Evolutionary conservation across 1,140 invertebrate genomes (phyloP), one percentile per base, ranked within the genome.

Genomic region (Leptopilina clavipes): DNA sequence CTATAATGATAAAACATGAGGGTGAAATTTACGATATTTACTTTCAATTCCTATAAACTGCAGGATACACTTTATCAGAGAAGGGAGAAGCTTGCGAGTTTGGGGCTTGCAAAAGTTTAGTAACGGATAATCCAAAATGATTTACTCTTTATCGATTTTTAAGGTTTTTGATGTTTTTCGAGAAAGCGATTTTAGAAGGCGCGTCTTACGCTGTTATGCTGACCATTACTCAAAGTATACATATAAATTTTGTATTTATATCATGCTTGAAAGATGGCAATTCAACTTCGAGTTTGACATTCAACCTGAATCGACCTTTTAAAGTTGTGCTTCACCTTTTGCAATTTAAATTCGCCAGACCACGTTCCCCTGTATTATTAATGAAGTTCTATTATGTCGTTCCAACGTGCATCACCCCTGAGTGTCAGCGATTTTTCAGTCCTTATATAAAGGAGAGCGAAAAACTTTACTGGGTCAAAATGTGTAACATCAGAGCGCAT

Each of bases 351-450:
- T 78, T 78, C 70, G 71, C 70, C n/a, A 75, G 77, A 70, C 70
- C 74, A 40, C 54, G 43, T 65, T 72, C 52, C 54, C 65, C 74
- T 78, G 77, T 78, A 75, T 78, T 78, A 78, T 78, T 75, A 78
- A 78, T 78, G 77, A 78, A 72, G 72, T 54, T 75, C 77, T 78
- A 78, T 78, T 78, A 75, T 72, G 73, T 72, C 31, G 54, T 74
- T 22, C 70, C 76, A 54, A 72, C 76, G 71, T 71, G 54, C 43
- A 76, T 71, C 70, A 17, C 52, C 54, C 25, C 3, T 31, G 22
- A 65, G 59, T 65, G 59, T 65, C 59, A 65, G 59, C 59, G 25
- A 65, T 65, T 65, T 65, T 31, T 65, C 59, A 65, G 22, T 65
- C 22, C 22, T 65, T 31, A 40, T 40, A 40, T 31, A 40, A 6